Evolutionary conservation across 2,113 vertebrate genomes (phyloP), one percentile per base, ranked within the genome.

Genomic region (Sphaerodactylus townsendi): DNA sequence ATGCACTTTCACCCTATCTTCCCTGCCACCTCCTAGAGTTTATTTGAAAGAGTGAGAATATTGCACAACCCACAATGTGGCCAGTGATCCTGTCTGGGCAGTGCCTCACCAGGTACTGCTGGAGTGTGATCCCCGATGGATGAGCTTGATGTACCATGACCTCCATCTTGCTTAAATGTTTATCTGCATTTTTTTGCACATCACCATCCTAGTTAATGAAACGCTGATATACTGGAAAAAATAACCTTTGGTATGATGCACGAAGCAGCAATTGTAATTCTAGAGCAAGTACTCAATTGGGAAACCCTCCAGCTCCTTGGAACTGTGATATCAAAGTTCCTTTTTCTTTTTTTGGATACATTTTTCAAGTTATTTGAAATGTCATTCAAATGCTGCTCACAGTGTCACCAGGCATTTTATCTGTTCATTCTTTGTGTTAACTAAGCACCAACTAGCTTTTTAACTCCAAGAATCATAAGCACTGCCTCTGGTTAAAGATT

Each of bases 291-390:
- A 10, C 53, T 88, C 85, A 35, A 86, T 41, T 23, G 69, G 68
- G 56, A 89, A 87, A 82, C 65, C 21, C 84, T 74, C 33, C 80
- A 85, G 5, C 25, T 14, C 1, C 3, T 56, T 76, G 82, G 88
- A 88, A 87, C 56, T 84, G 41, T 81, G 72, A 68, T 71, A 76
- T 62, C 39, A 30, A 74, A 35, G 59, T 6, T 15, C 85, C 89
- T 85, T 4, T 17, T n/a, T 13, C 48, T 44, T 44, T 44, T n/a
- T n/a, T n/a, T 28, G 39, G 19, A 70, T 66, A 10, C 81, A 7
- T 21, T 79, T 92, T 30, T 87, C 88, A 71, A 82, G 56, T 35
- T 81, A 65, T 48, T n/a, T 85, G 72, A 90, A 89, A 91, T 86
- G 50, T 48, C 50, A 75, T 70, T 86, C 11, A 88, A 88, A 83